Evolutionary conservation across 2,888 invertebrate species (phyloP).

Genomic region (Oegoconia quadripuncta): DNA sequence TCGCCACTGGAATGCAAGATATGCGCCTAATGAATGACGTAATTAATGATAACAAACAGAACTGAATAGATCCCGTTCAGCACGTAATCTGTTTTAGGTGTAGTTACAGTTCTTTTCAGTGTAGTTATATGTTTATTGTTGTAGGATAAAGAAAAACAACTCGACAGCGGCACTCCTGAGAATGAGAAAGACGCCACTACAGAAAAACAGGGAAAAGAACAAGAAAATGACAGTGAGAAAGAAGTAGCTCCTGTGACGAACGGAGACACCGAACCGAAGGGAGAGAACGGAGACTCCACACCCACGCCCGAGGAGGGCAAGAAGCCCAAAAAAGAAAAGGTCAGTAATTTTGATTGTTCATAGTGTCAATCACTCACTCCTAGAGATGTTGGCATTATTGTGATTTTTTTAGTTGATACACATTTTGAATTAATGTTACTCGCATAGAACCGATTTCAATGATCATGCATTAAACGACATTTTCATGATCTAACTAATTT

Average conservation of each 20-base stretch:
- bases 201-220: constrained; percentile 77
- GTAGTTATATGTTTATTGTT: too few species aligned
- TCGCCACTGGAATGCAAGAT: not conserved
- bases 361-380: not conserved
- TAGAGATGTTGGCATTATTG: too few species aligned
- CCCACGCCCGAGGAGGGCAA: constrained; percentile 69
- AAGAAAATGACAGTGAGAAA: constrained; percentile 38
- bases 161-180: constrained; percentile 78
- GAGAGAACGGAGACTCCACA: constrained; percentile 55
- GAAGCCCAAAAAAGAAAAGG: constrained; percentile 84
- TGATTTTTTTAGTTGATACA: too few species aligned
- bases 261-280: constrained; percentile 64
- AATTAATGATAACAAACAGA: not conserved
- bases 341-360: constrained; percentile 21
- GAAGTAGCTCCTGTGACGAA: constrained; percentile 54
- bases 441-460: too few species aligned
- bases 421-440: too few species aligned
- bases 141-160: constrained; percentile 80
- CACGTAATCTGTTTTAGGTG: too few species aligned
- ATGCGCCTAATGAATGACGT: not conserved
- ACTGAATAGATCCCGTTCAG: not conserved
- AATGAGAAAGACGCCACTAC: constrained; percentile 84
- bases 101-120: too few species aligned
- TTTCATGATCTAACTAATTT: not conserved
- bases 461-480: not conserved